Evolutionary conservation across 1,140 invertebrate species (phyloP).

Genomic region (Charaxes varanes): DNA sequence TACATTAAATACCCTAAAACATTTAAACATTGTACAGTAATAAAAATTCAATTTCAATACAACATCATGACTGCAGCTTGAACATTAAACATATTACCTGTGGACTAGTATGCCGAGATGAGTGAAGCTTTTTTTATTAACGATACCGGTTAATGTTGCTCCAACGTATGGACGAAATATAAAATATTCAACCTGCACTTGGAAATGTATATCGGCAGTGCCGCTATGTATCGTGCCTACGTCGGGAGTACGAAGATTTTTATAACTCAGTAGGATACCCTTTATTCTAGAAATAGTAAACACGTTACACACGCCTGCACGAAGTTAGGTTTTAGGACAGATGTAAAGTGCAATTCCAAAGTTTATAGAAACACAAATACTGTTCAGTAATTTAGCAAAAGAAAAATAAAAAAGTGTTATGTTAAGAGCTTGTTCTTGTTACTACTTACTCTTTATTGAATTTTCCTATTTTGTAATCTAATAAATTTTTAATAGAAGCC

Average conservation of each 20-base stretch:
- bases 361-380: no score
- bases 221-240: constrained; percentile 74
- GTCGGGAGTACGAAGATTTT: constrained; percentile 76
- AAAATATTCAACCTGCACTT: constrained; percentile 79
- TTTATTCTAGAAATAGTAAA: constrained; percentile 60
- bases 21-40: neutral
- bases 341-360: no score
- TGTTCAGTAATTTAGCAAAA: no score
- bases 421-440: no score
- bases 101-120: constrained; percentile 79
- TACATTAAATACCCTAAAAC: constrained; percentile 77
- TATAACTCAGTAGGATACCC: constrained; percentile 78
- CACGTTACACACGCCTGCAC: neutral
- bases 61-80: no score
- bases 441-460: constrained; percentile 74
- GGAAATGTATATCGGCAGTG: constrained; percentile 75
- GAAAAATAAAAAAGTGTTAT: no score
- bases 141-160: constrained; percentile 71
- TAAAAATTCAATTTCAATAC: no score
- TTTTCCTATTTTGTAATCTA: constrained; percentile 73
- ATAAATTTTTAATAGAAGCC: constrained; percentile 69
- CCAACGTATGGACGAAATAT: constrained; percentile 74
- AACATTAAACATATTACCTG: no score
- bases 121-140: constrained; percentile 77
- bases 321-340: no score